A percentile compares a stretch with the other conserved stretches of the same genome.
Conservation (phyloP, 2,797 vertebrate genomes). For the Tachyglossus aculeatus region DNA sequence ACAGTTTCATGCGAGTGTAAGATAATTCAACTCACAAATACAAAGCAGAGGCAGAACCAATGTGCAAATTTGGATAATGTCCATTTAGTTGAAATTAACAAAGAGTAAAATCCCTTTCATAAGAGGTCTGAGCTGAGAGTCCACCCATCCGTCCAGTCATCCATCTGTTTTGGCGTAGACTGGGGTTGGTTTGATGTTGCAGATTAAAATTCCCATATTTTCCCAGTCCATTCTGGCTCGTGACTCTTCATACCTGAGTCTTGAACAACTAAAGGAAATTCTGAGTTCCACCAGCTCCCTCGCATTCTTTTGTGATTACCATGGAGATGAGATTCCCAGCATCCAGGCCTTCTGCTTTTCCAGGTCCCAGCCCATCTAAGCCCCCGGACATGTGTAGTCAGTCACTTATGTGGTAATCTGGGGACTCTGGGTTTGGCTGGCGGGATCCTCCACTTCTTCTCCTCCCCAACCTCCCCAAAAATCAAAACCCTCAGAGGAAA, state of each 20-base stretch:
- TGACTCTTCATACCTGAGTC: slow-evolving; percentile 81
- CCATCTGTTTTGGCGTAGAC: neutral
- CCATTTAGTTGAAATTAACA: slow-evolving; percentile 49
- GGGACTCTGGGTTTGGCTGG: slow-evolving; percentile 17
- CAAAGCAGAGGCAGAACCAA: slow-evolving; percentile 87
- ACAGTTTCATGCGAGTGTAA: slow-evolving; percentile 92
- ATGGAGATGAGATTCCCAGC: slow-evolving; percentile 17
- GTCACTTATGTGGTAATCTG: neutral
- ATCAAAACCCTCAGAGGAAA: neutral
- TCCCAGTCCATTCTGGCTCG: slow-evolving; percentile 63
- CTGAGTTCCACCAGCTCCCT: slow-evolving; percentile 43
- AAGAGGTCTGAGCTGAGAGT: slow-evolving; percentile 42
- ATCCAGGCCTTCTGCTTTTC: neutral
- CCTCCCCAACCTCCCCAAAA: neutral
- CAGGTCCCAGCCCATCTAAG: slow-evolving; percentile 7
- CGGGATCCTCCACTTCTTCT: neutral
- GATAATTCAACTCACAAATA: slow-evolving; percentile 89
- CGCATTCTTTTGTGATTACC: slow-evolving; percentile 56
- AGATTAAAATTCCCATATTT: slow-evolving; percentile 33
- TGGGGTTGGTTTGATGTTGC: neutral
- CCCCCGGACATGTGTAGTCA: slow-evolving; percentile 11
- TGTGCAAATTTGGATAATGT: slow-evolving; percentile 78
- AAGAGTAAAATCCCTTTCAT: slow-evolving; percentile 44
- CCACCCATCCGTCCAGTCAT: slow-evolving; percentile 15
- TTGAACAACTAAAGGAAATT: slow-evolving; percentile 68